Conservation (phyloP, 2,888 invertebrate species). For the Papilio elwesi region DNA sequence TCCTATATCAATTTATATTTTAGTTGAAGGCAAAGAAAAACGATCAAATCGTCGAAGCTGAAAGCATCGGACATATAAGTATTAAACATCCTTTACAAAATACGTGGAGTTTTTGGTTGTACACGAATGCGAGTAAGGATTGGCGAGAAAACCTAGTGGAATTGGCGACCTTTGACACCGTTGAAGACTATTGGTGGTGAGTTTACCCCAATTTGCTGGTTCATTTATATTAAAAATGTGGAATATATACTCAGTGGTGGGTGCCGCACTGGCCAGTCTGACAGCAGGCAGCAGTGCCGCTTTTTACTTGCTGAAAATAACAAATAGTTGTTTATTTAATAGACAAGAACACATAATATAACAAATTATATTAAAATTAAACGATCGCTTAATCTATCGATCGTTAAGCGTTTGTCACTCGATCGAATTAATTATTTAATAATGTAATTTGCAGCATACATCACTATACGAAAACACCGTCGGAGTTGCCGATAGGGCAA, state of each 20-base stretch:
- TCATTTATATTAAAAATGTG: not conserved
- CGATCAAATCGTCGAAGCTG: constrained; percentile 23
- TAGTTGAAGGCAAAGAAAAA: constrained; percentile 16
- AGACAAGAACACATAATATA: no score
- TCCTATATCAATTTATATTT: not conserved
- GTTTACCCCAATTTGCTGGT: constrained; percentile 32
- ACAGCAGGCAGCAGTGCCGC: no score
- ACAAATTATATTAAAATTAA: no score
- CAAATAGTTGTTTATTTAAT: no score
- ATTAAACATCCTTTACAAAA: constrained; percentile 95
- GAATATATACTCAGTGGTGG: no score
- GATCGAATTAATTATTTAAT: no score
- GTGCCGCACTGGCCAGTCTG: no score
- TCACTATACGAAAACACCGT: constrained; percentile 93
- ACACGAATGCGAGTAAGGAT: constrained; percentile 89
- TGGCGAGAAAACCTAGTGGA: constrained; percentile 96
- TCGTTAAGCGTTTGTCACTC: no score
- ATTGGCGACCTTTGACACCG: constrained; percentile 94
- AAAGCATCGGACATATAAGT: not conserved
- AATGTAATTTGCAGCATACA: constrained; percentile 85
- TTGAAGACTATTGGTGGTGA: constrained; percentile 99
- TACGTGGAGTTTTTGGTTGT: constrained; percentile 97
- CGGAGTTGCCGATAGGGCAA: constrained; percentile 88
- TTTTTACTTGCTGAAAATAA: no score
- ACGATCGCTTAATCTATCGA: no score